Evolutionary conservation across 1,140 invertebrate genomes (phyloP).

Genomic region (Aphaenogaster rudis): DNA sequence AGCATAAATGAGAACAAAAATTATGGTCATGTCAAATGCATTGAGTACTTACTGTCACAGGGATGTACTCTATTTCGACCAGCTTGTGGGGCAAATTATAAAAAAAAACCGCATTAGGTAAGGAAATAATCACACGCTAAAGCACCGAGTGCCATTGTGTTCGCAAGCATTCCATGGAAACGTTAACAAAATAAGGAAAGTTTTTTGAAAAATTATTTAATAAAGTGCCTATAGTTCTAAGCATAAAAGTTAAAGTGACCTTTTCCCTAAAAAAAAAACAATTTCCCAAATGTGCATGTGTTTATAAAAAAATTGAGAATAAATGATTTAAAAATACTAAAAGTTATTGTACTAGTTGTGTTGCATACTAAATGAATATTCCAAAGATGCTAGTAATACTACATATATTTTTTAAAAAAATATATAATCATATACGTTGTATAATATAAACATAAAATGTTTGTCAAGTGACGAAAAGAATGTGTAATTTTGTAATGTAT

Average conservation of each 20-base stretch:
- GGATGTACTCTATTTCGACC: constrained; percentile 89
- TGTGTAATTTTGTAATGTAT: constrained; percentile 24
- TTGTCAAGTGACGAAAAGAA: constrained; percentile 12
- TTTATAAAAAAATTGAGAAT: constrained; percentile 11
- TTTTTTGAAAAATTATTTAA: constrained; percentile 8
- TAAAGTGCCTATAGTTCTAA: constrained; percentile 49
- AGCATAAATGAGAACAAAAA: constrained; percentile 70
- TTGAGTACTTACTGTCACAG: constrained; percentile 88
- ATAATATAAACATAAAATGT: background rate
- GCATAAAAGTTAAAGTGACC: constrained; percentile 25
- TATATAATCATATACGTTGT: background rate
- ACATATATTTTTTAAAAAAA: background rate
- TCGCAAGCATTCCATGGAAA: constrained; percentile 53
- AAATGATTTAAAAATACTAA: constrained; percentile 15
- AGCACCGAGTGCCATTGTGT: constrained; percentile 60
- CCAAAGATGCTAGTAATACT: background rate
- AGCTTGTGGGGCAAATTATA: constrained; percentile 88
- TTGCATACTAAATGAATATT: constrained; percentile 22
- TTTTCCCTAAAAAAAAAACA: background rate
- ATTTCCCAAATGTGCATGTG: constrained; percentile 13
- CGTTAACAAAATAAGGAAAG: constrained; percentile 30
- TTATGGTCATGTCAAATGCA: constrained; percentile 76
- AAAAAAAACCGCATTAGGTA: constrained; percentile 81
- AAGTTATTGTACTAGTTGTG: constrained; percentile 19
- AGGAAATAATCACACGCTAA: constrained; percentile 73